Evolutionary conservation across 2,888 invertebrate species (phyloP), one percentile per base, ranked within the genome.

Genomic region (Phanerotoma sp.): DNA sequence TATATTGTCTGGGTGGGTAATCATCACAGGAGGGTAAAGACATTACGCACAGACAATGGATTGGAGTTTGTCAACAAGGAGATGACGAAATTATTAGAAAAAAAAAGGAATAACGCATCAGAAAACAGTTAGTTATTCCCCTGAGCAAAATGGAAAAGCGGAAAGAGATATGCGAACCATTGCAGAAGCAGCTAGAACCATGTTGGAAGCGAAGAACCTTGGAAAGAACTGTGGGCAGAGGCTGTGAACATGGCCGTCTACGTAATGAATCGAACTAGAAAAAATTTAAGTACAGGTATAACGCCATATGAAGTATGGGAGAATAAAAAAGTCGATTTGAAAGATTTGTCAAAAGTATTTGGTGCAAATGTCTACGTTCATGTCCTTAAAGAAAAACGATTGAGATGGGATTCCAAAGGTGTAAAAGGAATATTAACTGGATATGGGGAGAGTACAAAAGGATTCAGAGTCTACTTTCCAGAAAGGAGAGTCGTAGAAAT

Each of bases 151-250:
- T 15, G 62, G 64, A 2, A 30, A 44, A 7, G 56, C 51, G 3
- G 65, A 74, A 40, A 45, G 73, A 11, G 72, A 73, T 30, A 65
- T 62, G 1, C 38, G 73, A 0, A 71, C 71, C 0, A 62, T 73
- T 2, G 64, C 71, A 54, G 65, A 66, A 40, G 56, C 60, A 18
- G 62, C 62, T 7, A 42, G 59, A 16, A 37, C 20, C 10, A 9
- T 37, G 37, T 16, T 37, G 5, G 10, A 25, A 7, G 25, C 25
- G 25, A 25, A 7, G 25, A 25, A 25, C 25, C 25, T 25, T 7
- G 25, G 25, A 18, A 18, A 18, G 18, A 5, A 5, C 16, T 37
- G 3, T 37, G 18, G 37, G 37, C 37, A 16, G 16, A 37, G 16
- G 18, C 37, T 37, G 37, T 37, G 9, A 37, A 37, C 16, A 16